Evolutionary conservation across 1,140 invertebrate species (phyloP).

Genomic region (Leucophenga varia): DNA sequence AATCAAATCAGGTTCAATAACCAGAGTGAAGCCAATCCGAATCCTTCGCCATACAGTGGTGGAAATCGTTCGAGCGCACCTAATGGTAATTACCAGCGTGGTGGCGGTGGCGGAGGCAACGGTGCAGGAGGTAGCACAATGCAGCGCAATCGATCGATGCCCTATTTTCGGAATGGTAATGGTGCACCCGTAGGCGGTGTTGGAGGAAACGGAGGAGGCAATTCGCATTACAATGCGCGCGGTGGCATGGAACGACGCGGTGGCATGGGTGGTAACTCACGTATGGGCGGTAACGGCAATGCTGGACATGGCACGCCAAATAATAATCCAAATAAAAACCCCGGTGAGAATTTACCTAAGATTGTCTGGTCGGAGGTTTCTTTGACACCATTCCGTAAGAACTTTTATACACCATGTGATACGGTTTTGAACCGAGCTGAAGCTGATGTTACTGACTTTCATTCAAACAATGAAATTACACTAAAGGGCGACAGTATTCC

Average conservation of each 20-base stretch:
- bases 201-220: constrained; percentile 17
- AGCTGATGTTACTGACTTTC: constrained; percentile 73
- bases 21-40: too few relatives aligned
- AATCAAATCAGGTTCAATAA: too few relatives aligned
- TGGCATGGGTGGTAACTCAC: constrained; percentile 13
- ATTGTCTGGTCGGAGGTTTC: constrained; percentile 72
- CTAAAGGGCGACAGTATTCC: constrained; percentile 76
- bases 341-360: constrained; percentile 75
- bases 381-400: constrained; percentile 87
- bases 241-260: constrained; percentile 28
- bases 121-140: too few relatives aligned
- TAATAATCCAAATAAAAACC: constrained; percentile 43
- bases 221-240: too few relatives aligned
- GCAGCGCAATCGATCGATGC: constrained; percentile 43
- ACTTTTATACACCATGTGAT: constrained; percentile 84
- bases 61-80: too few relatives aligned
- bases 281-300: constrained; percentile 16
- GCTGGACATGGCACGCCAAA: too few relatives aligned
- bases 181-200: constrained; percentile 10
- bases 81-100: neutral
- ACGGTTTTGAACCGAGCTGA: constrained; percentile 69
- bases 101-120: constrained; percentile 16
- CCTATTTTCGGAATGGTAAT: constrained; percentile 31
- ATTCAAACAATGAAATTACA: constrained; percentile 77
- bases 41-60: too few relatives aligned